Evolutionary conservation across 1,140 invertebrate genomes (phyloP), one percentile per base, ranked within the genome.

Genomic region (Lepidurus arcticus): DNA sequence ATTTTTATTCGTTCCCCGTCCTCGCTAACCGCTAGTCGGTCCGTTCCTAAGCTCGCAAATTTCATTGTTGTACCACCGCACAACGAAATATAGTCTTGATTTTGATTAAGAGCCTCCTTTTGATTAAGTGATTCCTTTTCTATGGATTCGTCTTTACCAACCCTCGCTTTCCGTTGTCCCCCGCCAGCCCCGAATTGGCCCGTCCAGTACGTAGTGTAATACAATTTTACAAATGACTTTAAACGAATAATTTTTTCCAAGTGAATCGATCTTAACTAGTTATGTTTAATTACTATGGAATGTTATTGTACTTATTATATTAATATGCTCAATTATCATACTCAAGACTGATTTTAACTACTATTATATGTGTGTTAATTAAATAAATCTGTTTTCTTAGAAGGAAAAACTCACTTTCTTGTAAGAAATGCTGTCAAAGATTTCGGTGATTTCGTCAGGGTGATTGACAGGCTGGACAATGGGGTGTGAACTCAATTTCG

Each of bases 371-470:
- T 34, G 24, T 24, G 24, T 34, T 34, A 34, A 34, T 34, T 34
- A 34, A 34, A 76, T 11, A 24, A 24, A 24, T 21, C 45, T 5
- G 9, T 42, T 73, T n/a, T 4, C 24, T 4, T 3, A n/a, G 1
- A 73, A 4, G 24, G 24, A n/a, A n/a, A n/a, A 73, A 44, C 80
- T 78, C 86, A 94, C 94, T 88, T 98, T 98, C 76, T 90, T 91
- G 83, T 98, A 98, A 1, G 95, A 95, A 81, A 98, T 98, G 0
- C 87, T 85, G 85, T 98, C 96, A 84, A 98, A 98, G 78, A 97
- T 92, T 79, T 94, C 92, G 0, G 92, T 95, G 65, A 98, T 97
- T 86, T 98, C 90, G 83, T 94, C 91, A 0, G 95, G 93, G 82
- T 93, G 92, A 53, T 87, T 87, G 24, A 97, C 94, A 6, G 87